A percentile compares a stretch with the other conserved stretches of the same genome.
Evolutionary conservation across 2,113 vertebrate species (phyloP).

Genomic region (Scomber colias): DNA sequence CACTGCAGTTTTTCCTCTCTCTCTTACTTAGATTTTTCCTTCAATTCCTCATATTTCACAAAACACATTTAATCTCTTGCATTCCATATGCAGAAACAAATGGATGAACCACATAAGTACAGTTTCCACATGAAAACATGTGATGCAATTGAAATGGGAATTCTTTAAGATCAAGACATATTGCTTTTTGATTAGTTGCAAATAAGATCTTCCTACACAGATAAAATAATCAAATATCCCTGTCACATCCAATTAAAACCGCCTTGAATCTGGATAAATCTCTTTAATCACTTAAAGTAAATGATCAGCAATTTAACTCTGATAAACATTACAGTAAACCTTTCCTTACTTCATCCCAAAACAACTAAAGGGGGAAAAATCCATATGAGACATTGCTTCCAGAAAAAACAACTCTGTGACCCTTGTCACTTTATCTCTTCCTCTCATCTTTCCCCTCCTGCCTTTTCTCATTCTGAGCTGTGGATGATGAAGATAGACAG

Average conservation of each 20-base stretch:
- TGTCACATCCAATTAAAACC: not conserved
- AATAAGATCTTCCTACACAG: not conserved
- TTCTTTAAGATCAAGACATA: not conserved
- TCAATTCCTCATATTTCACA: not conserved
- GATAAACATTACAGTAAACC: not conserved
- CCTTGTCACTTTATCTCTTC: constrained; percentile 56
- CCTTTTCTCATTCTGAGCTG: constrained; percentile 53
- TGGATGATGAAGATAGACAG: constrained; percentile 65
- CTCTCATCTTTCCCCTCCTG: constrained; percentile 57
- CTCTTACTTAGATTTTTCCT: no score
- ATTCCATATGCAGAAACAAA: not conserved
- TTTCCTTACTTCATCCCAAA: constrained; percentile 24
- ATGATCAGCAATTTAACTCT: not conserved
- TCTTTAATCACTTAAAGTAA: not conserved
- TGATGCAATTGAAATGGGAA: not conserved
- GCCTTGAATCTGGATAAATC: constrained; percentile 3
- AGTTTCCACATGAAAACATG: no score
- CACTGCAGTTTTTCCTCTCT: no score
- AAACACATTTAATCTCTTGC: not conserved
- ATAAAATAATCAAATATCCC: no score
- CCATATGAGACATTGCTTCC: constrained; percentile 8
- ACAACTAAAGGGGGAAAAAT: not conserved
- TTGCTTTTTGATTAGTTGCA: constrained; percentile 2
- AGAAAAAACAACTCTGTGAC: constrained; percentile 54
- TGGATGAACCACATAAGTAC: not conserved